Conservation (phyloP, 2,888 invertebrate genomes). For the Sarcophaga carnaria region DNA sequence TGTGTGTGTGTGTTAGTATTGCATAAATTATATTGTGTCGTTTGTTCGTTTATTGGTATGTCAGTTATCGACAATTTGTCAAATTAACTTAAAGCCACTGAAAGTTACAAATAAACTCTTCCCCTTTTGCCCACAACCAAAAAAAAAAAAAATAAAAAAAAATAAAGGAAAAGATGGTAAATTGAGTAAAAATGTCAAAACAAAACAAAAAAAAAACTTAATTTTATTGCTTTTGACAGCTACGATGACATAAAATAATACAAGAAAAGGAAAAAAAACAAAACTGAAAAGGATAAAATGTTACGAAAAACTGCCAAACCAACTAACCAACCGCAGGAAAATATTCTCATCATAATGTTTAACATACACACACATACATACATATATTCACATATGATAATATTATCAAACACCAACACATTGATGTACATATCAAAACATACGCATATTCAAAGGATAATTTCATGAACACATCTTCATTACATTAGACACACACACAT, state of each 20-base stretch:
- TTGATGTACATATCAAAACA: background rate
- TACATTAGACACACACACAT: background rate
- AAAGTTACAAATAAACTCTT: constrained; percentile 19
- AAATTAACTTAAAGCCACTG: constrained; percentile 58
- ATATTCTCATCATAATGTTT: background rate
- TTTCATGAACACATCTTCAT: background rate
- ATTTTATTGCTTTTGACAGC: constrained; percentile 42
- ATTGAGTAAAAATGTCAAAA: constrained; percentile 9
- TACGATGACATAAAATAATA: constrained; percentile 6
- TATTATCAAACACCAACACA: background rate
- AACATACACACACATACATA: background rate
- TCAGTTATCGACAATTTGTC: constrained; percentile 54
- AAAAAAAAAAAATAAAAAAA: constrained; percentile 5
- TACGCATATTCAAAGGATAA: background rate
- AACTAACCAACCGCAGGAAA: constrained; percentile 2
- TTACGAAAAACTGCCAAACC: background rate
- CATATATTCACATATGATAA: background rate
- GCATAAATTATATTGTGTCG: constrained; percentile 19
- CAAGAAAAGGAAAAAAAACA: background rate
- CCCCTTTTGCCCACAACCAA: background rate
- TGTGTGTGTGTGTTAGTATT: background rate
- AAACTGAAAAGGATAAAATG: background rate
- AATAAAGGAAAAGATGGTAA: background rate
- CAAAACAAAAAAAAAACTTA: background rate
- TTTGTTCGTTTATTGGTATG: background rate